Conservation (phyloP, 2,797 vertebrate species). For the Phataginus tetradactyla region DNA sequence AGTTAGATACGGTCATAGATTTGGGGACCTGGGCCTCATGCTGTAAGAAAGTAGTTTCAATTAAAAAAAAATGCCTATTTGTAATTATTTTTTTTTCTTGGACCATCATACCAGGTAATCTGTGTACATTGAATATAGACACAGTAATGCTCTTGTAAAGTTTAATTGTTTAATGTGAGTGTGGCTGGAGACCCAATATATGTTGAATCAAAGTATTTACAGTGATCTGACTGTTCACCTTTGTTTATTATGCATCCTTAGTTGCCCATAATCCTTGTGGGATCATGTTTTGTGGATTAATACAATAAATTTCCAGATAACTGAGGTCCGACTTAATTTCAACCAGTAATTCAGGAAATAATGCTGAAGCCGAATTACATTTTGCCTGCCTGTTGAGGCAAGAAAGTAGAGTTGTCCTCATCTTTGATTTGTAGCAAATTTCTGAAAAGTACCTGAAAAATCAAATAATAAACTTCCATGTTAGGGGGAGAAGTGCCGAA, state of each 20-base stretch:
- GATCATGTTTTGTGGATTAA: conserved; percentile 1
- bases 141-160: not conserved
- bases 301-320: conserved; percentile 13
- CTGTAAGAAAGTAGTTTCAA: not conserved
- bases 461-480: not conserved
- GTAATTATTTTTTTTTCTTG: not conserved
- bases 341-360: not conserved
- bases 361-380: not conserved
- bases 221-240: not conserved
- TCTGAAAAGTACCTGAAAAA: conserved; percentile 44
- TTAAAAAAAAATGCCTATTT: not conserved
- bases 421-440: conserved; percentile 20
- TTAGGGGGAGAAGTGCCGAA: not conserved
- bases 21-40: not conserved
- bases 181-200: not conserved
- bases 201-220: not conserved
- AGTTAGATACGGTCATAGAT: not conserved
- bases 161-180: not conserved
- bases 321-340: not conserved
- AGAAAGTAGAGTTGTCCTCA: not conserved
- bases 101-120: not conserved
- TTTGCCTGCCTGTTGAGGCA: not conserved
- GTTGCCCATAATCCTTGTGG: not conserved
- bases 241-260: not conserved
- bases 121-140: not conserved